Base-by-base conservation (phyloP, 2,797 vertebrate genomes). In the Anabas testudineus region DNA sequence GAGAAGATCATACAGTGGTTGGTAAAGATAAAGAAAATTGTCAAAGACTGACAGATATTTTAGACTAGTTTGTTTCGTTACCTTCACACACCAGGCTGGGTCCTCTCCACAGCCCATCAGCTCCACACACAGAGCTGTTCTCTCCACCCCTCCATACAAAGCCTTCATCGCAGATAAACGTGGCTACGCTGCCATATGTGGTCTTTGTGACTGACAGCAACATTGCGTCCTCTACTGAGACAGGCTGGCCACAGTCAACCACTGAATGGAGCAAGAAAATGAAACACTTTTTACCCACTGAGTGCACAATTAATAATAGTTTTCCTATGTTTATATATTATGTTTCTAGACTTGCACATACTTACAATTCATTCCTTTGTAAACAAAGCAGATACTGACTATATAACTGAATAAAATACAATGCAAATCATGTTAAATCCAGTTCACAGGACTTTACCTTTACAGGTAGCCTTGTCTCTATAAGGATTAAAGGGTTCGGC, bases 381-480 rank as follows among this genome's bases (percentile, higher is more conserved):
- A 16, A 42, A 18, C 15, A 41, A 42, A 18, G 39, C 14, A 16
- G 39, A 41, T 16, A 15, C 8, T 7, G 39, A n/a, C n/a, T 43
- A 43, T 19, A 43, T 43, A 19, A 43, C 24, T 49, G 26, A 49
- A 30, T 28, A 30, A 9, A 18, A 5, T 24, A 34, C 14, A 52
- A 52, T 32, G 19, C 9, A 30, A 15, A 51, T 51, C 2, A 4
- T 13, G 19, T 30, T 3, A 13, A 46, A 3, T 26, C 28, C 21
- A 15, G 12, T 45, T n/a, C n/a, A n/a, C n/a, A n/a, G n/a, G n/a
- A n/a, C n/a, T 81, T 55, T 73, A 98, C 97, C 94, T 95, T 87
- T 87, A 77, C 97, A 99, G 5, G 67, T 92, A 5, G 90, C 84
- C 4, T 4, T 10, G 12, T 91, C 90, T 45, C 5, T 90, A 48